Percentiles rank a stretch among this genome's conserved stretches.
Evolutionary conservation across 2,797 vertebrate genomes (phyloP).

Genomic region (Manis pentadactyla): DNA sequence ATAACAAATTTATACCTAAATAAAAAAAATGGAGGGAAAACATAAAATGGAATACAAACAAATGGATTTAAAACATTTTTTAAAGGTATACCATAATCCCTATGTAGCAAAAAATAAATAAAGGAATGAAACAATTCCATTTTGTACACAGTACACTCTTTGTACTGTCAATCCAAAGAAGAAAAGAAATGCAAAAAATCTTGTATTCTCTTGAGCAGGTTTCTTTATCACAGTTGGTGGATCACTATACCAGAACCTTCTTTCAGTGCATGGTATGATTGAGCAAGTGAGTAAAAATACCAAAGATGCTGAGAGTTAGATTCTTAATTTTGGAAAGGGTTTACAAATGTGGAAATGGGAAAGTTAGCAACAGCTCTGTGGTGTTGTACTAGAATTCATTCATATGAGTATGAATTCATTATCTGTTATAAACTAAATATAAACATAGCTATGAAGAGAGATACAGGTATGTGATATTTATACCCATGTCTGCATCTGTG

Average conservation of each 20-base stretch:
- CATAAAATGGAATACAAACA: too few species aligned
- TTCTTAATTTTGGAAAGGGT: neutral
- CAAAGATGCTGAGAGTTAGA: neutral
- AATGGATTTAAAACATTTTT: too few species aligned
- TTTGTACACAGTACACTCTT: neutral
- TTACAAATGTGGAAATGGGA: neutral
- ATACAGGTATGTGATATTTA: neutral
- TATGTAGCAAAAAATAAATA: too few species aligned
- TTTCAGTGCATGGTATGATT: neutral
- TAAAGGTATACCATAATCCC: too few species aligned
- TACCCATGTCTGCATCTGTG: neutral
- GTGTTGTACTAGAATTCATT: neutral
- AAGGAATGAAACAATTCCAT: neutral
- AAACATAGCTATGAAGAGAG: neutral
- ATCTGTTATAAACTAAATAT: neutral
- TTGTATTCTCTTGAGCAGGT: neutral
- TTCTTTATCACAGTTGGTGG: neutral
- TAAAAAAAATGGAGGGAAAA: too few species aligned
- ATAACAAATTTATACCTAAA: too few species aligned
- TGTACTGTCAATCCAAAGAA: neutral
- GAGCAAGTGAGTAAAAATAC: neutral
- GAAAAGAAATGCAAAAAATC: neutral
- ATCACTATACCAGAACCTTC: neutral
- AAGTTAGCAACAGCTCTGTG: neutral
- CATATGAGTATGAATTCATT: neutral